Evolutionary conservation across 2,797 vertebrate species (phyloP).

Genomic region (Syngnathus acus): DNA sequence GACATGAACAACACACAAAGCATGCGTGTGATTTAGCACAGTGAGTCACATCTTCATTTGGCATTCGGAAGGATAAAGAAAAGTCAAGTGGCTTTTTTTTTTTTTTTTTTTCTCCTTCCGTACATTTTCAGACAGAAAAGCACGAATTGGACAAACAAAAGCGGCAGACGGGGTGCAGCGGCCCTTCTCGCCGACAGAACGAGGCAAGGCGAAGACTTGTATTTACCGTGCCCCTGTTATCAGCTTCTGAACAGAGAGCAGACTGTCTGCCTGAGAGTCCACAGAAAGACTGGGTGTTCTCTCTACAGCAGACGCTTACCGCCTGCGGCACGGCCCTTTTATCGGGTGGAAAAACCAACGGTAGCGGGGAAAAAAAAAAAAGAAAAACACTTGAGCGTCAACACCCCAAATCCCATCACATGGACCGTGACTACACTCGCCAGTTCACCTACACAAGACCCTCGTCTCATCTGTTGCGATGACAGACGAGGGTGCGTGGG

Average conservation of each 20-base stretch:
- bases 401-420: conserved; percentile 57
- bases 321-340: conserved; percentile 69
- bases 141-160: conserved; percentile 51
- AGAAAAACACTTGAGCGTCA: conserved; percentile 52
- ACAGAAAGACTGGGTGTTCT: conserved; percentile 89
- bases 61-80: too few species aligned
- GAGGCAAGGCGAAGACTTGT: conserved; percentile 81
- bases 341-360: conserved; percentile 45
- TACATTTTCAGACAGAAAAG: conserved; percentile 51
- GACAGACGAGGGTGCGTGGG: conserved; percentile 41
- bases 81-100: not conserved
- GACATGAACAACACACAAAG: conserved; percentile 10
- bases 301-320: conserved; percentile 75
- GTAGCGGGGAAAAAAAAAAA: conserved; percentile 30
- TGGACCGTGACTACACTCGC: conserved; percentile 56
- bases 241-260: conserved; percentile 81
- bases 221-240: conserved; percentile 93
- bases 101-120: conserved; percentile 25
- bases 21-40: conserved; percentile 23
- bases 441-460: conserved; percentile 61
- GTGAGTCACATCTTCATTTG: conserved; percentile 16
- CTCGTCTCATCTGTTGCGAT: conserved; percentile 49
- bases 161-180: conserved; percentile 52
- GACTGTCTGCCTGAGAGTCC: conserved; percentile 88
- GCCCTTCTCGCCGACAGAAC: conserved; percentile 60